Evolutionary conservation across 2,113 vertebrate species (phyloP).

Genomic region (Struthidea cinerea): DNA sequence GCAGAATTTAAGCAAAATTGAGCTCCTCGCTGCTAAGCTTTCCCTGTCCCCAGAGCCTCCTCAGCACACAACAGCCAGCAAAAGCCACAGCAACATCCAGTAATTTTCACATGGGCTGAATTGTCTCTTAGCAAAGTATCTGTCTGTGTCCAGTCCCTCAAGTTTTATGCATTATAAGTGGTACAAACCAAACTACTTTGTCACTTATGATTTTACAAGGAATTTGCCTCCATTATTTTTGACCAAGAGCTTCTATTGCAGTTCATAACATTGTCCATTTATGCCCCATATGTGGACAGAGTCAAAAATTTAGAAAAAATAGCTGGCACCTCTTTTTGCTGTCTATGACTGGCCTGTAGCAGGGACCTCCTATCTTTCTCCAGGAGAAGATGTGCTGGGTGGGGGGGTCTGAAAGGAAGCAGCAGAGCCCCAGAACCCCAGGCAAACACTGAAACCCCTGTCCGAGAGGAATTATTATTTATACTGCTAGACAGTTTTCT

Average conservation of each 20-base stretch:
- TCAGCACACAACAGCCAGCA: background rate
- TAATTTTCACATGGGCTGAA: background rate
- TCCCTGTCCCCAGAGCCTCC: background rate
- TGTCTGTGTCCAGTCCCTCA: background rate
- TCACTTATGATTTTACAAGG: background rate
- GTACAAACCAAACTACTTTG: background rate
- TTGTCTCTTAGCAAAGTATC: background rate
- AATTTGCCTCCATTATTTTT: background rate
- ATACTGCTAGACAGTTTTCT: constrained; percentile 25
- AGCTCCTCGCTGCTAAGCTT: background rate
- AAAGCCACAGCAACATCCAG: background rate
- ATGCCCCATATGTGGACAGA: background rate
- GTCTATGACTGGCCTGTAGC: background rate
- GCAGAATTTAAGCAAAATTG: constrained; percentile 16
- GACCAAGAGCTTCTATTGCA: background rate
- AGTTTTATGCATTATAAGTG: background rate
- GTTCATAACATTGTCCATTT: background rate
- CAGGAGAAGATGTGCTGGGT: background rate
- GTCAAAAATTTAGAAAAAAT: background rate
- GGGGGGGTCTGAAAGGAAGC: background rate
- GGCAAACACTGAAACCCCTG: background rate
- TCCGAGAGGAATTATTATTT: background rate
- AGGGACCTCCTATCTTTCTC: background rate
- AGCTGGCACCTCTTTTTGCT: background rate
- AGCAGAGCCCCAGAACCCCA: background rate